phyloP scores from a whole-genome alignment of 1,140 invertebrate species.

The Lasioglossum albipes region DNA sequence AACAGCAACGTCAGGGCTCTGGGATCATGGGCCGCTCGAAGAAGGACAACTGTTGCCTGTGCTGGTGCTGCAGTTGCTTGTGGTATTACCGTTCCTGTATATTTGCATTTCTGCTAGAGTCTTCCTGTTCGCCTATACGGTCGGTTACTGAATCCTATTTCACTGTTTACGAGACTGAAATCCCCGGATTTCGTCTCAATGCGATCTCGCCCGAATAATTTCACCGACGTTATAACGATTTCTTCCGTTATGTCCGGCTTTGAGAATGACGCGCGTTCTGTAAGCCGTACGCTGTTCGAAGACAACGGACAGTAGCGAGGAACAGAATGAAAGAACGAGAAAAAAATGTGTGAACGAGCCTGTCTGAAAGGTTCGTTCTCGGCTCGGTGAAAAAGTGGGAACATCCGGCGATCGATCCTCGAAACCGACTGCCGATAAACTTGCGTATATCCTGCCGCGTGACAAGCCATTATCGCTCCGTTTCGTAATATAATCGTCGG shows the following conservation, averaged over 20 bases:
- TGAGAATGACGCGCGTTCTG: background rate
- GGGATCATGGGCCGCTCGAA: slow-evolving; percentile 76
- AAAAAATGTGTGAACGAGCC: background rate
- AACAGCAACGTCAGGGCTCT: slow-evolving; percentile 66
- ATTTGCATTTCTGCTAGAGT: slow-evolving; percentile 22
- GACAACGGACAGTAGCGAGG: slow-evolving; percentile 11
- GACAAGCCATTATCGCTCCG: slow-evolving; percentile 43
- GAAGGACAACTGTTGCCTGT: slow-evolving; percentile 83
- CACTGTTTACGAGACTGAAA: no score
- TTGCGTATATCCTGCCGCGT: slow-evolving; percentile 38
- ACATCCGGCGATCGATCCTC: slow-evolving; percentile 27
- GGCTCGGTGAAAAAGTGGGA: background rate
- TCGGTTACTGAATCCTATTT: no score
- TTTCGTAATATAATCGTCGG: slow-evolving; percentile 47
- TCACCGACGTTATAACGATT: no score
- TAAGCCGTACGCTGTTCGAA: slow-evolving; percentile 3
- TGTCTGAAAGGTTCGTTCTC: no score
- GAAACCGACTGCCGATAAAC: slow-evolving; percentile 35
- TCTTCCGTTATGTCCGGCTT: no score
- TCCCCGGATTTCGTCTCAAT: no score
- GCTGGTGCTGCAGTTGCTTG: slow-evolving; percentile 87
- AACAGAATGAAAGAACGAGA: background rate
- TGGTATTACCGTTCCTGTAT: slow-evolving; percentile 81
- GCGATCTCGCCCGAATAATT: no score
- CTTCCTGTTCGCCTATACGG: no score